Evolutionary conservation across 2,888 invertebrate genomes (phyloP).

Genomic region (Plutella xylostella): DNA sequence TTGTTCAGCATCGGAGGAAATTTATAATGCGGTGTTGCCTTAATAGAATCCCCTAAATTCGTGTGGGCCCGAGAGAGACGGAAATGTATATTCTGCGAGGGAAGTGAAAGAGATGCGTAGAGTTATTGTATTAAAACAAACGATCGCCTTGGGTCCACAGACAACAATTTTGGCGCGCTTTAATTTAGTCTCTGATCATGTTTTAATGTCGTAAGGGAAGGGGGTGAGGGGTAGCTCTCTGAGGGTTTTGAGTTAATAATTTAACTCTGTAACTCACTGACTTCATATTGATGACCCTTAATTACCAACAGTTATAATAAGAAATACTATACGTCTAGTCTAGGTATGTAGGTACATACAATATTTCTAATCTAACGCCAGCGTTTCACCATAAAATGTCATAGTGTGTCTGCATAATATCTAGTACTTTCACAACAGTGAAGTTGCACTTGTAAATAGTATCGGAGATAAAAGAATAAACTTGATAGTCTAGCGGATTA

Average conservation of each 20-base stretch:
- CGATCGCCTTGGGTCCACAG: conserved; percentile 64
- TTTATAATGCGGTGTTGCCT: too few relatives aligned
- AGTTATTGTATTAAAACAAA: conserved; percentile 70
- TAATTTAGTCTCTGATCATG: conserved; percentile 64
- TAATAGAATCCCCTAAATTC: conserved; percentile 54
- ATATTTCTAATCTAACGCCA: too few relatives aligned
- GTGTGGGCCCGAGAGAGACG: conserved; percentile 34
- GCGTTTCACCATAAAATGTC: too few relatives aligned
- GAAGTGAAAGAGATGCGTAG: conserved; percentile 48
- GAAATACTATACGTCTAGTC: too few relatives aligned
- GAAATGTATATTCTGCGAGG: conserved; percentile 29
- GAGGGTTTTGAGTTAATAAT: conserved; percentile 55
- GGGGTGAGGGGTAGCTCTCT: conserved; percentile 23
- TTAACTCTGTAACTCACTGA: conserved; percentile 30
- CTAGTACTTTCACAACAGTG: too few relatives aligned
- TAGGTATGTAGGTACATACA: too few relatives aligned
- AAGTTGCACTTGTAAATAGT: too few relatives aligned
- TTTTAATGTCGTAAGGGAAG: conserved; percentile 57
- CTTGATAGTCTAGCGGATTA: too few relatives aligned
- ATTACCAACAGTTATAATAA: too few relatives aligned
- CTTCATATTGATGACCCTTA: not conserved
- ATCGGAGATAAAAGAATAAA: too few relatives aligned
- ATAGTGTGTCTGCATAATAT: too few relatives aligned
- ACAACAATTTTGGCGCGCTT: conserved; percentile 66
- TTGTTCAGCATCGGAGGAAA: too few relatives aligned